Evolutionary conservation across 2,113 vertebrate genomes (phyloP).

Genomic region (Paratilapia polleni): DNA sequence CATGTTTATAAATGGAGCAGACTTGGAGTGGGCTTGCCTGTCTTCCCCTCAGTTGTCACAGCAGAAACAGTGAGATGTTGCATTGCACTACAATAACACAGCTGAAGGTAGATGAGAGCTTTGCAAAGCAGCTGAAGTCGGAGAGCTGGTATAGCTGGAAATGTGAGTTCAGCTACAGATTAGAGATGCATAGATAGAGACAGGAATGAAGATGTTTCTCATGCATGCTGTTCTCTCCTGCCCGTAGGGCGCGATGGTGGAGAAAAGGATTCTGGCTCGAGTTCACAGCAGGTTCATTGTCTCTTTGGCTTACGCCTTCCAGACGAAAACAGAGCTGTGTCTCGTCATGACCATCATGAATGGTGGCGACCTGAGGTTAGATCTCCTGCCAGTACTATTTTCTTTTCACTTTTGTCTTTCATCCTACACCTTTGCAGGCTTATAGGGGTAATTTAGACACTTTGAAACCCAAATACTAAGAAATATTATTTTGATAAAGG

Average conservation of each 20-base stretch:
- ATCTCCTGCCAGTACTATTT: neutral
- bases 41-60: neutral
- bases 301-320: conserved; percentile 87
- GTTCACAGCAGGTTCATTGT: conserved; percentile 90
- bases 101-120: neutral
- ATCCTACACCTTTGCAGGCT: neutral
- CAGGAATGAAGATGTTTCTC: neutral
- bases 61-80: neutral
- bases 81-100: neutral
- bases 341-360: conserved; percentile 95
- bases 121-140: neutral
- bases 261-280: conserved; percentile 89
- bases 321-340: conserved; percentile 87
- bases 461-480: neutral
- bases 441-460: neutral
- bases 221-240: neutral
- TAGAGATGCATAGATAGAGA: neutral
- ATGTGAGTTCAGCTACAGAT: neutral
- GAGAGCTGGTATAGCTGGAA: neutral
- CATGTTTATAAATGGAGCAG: conserved; percentile 63
- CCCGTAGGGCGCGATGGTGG: conserved; percentile 85
- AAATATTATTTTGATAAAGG: neutral
- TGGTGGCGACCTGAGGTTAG: conserved; percentile 87
- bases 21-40: conserved; percentile 9
- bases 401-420: neutral